Base-by-base conservation (phyloP, 2,113 vertebrate genomes). In the Chrysemys picta region DNA sequence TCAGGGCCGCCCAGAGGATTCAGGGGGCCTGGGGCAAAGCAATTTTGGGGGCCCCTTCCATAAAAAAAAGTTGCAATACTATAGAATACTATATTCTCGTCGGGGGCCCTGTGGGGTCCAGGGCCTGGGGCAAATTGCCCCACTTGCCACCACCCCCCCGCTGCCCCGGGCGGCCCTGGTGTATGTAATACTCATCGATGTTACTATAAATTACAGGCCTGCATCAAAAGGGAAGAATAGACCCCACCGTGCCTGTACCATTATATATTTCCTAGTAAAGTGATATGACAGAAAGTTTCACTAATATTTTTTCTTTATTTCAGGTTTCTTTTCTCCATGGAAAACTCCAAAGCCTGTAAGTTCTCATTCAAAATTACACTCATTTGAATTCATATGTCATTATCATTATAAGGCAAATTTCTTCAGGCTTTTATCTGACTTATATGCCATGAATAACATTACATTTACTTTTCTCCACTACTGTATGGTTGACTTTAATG, bases 261-360 rank as follows among this genome's bases (percentile, higher is more conserved):
- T 89, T 50, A 31, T 69, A 47, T 79, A 42, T 42, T 59, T 53
- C 14, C 4, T 91, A 62, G 84, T n/a, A 38, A 54, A 89, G 29
- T 95, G 69, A 14, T 93, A 76, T 91, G 84, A 93, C 89, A 96
- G 94, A 96, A 94, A 97, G 96, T 93, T 91, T 97, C 94, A 95
- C 96, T 98, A 95, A 98, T 24, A 3, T 97, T 99, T 91, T 98
- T 98, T 98, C 98, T 98, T 95, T 98, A 96, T 99, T 99, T 91
- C 99, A 99, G 99, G 99, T 99, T 99, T 99, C 98, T 99, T 99
- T 99, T 99, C 99, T 98, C 99, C 99, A 95, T 99, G 99, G 99
- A 99, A 99, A 99, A 99, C 98, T 98, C 98, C 99, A 97, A 99
- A 99, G 98, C 99, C 99, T 99, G 99, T 99, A 99, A 99, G 98